Base-by-base conservation (phyloP, 2,888 invertebrate genomes). In the Drepanosiphum platanoidis region DNA sequence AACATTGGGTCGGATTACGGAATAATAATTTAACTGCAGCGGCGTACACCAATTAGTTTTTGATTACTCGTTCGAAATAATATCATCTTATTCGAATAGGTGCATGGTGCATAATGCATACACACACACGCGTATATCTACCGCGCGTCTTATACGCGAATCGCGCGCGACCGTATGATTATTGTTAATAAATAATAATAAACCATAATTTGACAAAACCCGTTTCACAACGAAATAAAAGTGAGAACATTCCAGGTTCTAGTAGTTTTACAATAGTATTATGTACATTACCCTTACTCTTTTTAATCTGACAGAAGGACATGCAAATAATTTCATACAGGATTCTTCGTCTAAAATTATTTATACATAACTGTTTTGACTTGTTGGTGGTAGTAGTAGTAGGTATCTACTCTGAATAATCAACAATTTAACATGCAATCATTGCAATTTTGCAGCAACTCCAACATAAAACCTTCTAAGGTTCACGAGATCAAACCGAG, bases 201-300 rank as follows among this genome's bases (percentile, higher is more conserved):
- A 22, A 27, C n/a, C 1, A 61, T 27, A 0, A 27, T 27, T 18
- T 61, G 7, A 27, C 2, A 22, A 27, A 61, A 61, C 61, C 18
- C 58, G 58, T n/a, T 58, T 58, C n/a, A n/a, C 58, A n/a, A n/a
- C 58, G n/a, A n/a, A n/a, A n/a, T 58, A n/a, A 58, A 58, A 58
- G 58, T 22, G n/a, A 18, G 52, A 58, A 11, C 18, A 58, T n/a
- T 22, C 58, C 1, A 27, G 61, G 3, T 61, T 9, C n/a, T 9
- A 1, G 18, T 52, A 18, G 22, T 22, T 52, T 18, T 52, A 18
- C 22, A 52, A 52, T n/a, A n/a, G 42, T 11, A 9, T 61, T 61
- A 42, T 42, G 61, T 7, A 9, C 61, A 52, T 52, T 52, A 52
- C 1, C 52, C 52, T 52, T 18, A 52, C 8, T 18, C 15, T 52